Percentiles rank a stretch among this genome's conserved stretches.
These are phyloP conservation scores for Grapholita molesta DNA, from an alignment of 1,140 invertebrate species.

Conservation along the genomic window DNA sequence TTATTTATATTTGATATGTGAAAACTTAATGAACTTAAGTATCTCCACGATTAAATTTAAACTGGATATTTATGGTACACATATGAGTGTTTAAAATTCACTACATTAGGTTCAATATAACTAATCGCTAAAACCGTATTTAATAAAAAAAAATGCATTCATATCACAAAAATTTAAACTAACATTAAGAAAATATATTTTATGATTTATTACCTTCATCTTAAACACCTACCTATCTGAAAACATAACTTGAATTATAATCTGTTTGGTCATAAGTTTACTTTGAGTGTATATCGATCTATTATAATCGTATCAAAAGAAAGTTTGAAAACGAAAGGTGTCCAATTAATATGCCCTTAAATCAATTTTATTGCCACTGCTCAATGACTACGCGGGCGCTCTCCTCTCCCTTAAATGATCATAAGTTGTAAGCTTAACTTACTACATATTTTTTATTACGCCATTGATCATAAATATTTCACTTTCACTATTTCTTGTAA, in stretches of 20 bases:
- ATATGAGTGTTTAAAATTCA: too few species aligned
- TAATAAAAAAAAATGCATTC: too few species aligned
- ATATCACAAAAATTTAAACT: neutral
- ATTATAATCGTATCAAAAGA: constrained; percentile 33
- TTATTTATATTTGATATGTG: too few species aligned
- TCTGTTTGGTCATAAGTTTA: neutral
- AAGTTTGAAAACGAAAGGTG: constrained; percentile 50
- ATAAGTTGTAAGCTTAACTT: constrained; percentile 17
- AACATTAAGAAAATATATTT: neutral
- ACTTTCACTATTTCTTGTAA: constrained; percentile 38
- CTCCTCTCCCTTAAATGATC: constrained; percentile 43
- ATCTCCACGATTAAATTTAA: too few species aligned
- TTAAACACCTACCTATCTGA: too few species aligned
- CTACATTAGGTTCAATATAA: too few species aligned
- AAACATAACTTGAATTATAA: neutral
- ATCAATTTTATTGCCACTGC: constrained; percentile 39
- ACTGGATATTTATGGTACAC: too few species aligned
- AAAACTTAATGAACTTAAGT: too few species aligned
- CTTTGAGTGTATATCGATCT: neutral
- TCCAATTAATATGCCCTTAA: constrained; percentile 52
- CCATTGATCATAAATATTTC: constrained; percentile 33
- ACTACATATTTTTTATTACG: constrained; percentile 35
- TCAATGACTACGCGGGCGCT: constrained; percentile 4
- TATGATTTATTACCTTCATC: too few species aligned
- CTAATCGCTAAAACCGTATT: too few species aligned